Base-by-base conservation (phyloP, 2,888 invertebrate species). In the Nemotelus nigrinus region DNA sequence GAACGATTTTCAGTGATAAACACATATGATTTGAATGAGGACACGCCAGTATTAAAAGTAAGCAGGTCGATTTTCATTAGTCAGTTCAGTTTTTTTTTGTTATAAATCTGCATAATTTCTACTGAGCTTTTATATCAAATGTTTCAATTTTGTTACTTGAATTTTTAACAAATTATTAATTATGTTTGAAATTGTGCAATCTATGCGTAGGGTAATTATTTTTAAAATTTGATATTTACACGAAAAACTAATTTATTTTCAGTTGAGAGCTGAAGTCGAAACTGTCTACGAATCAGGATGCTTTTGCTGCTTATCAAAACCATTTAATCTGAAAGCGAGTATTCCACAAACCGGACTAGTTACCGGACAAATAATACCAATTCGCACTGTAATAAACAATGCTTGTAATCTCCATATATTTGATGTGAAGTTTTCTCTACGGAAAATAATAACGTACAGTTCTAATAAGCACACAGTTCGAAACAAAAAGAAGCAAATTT, bases 1-100 rank as follows among this genome's bases (percentile, higher is more conserved):
- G 90, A 90, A 82, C 91, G 92, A 1, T 95, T 96, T 83, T 94
- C 93, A 57, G 92, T 96, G 3, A 89, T 94, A 53, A 92, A 93
- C 81, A 89, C 92, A 6, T 88, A 94, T 83, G 95, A 96, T 86
- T 88, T 96, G 79, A 96, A 95, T 86, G 88, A 79, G 47, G 81
- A 82, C 44, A 75, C 80, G 43, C 81, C 77, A 80, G 83, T 60
- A 25, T 41, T 81, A 6, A 80, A 74, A 70, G 81, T 80, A 45
- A 68, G 10, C 57, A 7, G n/a, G 3, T 53, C 7, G 48, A 58
- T 58, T 58, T 6, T 8, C 10, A 58, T 7, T 58, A 58, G 1
- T 25, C 10, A 53, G 10, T 53, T 53, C 7, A 53, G 10, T 8
- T 8, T 53, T 53, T 53, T 53, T 10, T 53, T 8, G 6, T 53